phyloP scores from a whole-genome alignment of 2,113 vertebrate species.

The Dermatemys mawii region DNA sequence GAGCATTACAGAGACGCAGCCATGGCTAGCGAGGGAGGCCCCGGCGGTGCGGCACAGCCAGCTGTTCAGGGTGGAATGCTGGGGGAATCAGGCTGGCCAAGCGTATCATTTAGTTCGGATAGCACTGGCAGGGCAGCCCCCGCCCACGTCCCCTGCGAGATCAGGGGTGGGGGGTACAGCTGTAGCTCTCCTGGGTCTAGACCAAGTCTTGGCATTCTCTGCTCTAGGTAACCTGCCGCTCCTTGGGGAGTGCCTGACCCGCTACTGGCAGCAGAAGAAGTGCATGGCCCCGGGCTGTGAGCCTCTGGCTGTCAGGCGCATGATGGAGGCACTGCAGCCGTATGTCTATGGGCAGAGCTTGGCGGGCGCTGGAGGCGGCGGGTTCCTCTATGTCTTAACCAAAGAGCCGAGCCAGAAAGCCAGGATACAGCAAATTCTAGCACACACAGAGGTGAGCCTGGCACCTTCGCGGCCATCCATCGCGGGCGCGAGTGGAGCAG shows the following conservation, averaged over 20 bases:
- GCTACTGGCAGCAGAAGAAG: conserved; percentile 94
- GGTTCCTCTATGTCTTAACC: conserved; percentile 92
- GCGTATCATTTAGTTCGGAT: not conserved
- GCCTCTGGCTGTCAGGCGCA: conserved; percentile 81
- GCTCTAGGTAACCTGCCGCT: conserved; percentile 80
- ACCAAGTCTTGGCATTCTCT: not conserved
- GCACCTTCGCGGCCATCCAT: not conserved
- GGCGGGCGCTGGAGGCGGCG: conserved; percentile 92
- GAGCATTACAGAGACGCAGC: too few relatives aligned
- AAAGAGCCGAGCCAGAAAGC: conserved; percentile 79
- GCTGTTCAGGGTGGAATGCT: too few relatives aligned
- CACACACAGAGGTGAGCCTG: conserved; percentile 76
- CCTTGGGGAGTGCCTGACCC: conserved; percentile 84
- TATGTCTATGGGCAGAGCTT: conserved; percentile 89
- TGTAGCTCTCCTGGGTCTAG: not conserved
- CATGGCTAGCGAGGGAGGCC: too few relatives aligned
- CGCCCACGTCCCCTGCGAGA: not conserved
- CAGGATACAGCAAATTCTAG: conserved; percentile 77
- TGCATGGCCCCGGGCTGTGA: conserved; percentile 93
- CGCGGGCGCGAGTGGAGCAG: accelerated
- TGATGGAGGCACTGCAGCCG: conserved; percentile 87
- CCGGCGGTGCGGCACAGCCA: too few relatives aligned
- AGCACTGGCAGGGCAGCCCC: not conserved
- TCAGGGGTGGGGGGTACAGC: not conserved
- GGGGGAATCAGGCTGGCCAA: not conserved